Conservation (phyloP, 2,888 invertebrate species). For the Aphodius sticticus region DNA sequence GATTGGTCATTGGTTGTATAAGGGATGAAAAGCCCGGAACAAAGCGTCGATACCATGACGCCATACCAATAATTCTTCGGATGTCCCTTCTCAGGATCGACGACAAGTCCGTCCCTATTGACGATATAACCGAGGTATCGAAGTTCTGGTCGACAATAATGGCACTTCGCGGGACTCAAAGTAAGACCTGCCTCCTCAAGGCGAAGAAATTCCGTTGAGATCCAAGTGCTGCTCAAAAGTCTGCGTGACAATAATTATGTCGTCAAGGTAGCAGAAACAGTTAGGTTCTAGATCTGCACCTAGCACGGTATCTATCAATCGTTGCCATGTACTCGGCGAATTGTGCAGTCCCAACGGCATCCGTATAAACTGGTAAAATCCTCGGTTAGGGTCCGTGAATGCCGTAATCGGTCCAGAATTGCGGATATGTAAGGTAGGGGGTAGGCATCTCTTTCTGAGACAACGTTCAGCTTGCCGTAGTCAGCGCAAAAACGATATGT, state of each 20-base stretch:
- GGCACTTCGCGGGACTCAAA: conserved; percentile 45
- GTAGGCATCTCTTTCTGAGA: conserved; percentile 49
- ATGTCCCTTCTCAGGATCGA: conserved; percentile 43
- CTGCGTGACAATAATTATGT: conserved; percentile 34
- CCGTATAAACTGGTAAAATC: conserved; percentile 39
- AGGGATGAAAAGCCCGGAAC: conserved; percentile 36
- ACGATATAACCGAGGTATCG: conserved; percentile 49
- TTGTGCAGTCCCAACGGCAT: conserved; percentile 50
- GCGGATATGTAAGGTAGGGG: conserved; percentile 47
- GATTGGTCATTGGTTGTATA: conserved; percentile 28
- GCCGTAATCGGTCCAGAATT: conserved; percentile 45
- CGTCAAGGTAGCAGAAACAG: conserved; percentile 38
- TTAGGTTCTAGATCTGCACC: conserved; percentile 20
- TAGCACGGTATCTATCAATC: conserved; percentile 44
- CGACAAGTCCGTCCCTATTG: conserved; percentile 40
- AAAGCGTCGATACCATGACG: conserved; percentile 49
- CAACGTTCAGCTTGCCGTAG: conserved; percentile 48
- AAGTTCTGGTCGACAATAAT: conserved; percentile 40
- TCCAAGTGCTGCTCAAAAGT: conserved; percentile 36
- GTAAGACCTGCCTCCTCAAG: conserved; percentile 43
- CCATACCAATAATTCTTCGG: conserved; percentile 47
- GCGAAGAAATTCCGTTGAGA: conserved; percentile 34
- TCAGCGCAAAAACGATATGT: conserved; percentile 49
- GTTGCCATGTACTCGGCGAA: conserved; percentile 46
- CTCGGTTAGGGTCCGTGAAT: conserved; percentile 41